Base-by-base conservation (phyloP, 2,797 vertebrate species). In the Hoplostethus mediterraneus region DNA sequence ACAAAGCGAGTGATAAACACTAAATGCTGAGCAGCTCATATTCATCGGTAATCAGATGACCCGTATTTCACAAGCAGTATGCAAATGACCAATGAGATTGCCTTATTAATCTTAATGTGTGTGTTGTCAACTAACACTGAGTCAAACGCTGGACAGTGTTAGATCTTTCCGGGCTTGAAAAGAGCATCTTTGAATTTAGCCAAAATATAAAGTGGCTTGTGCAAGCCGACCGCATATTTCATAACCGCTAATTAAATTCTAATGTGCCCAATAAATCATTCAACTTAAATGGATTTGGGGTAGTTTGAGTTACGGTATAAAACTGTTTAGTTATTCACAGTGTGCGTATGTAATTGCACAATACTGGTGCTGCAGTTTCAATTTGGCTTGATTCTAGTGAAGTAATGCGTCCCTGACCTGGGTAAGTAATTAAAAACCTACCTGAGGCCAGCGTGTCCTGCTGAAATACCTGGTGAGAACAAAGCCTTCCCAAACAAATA, bases 71-170 rank as follows among this genome's bases (percentile, higher is more conserved):
- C 59, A 69, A 73, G 73, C 74, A 63, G 58, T 73, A 81, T 83
- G 84, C 76, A 91, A 88, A 89, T 88, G 73, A 52, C 73, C 64
- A 69, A 3, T 63, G 47, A 78, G 71, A 88, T 63, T 82, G 70
- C 51, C 61, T 80, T 85, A 88, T 92, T 85, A 88, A 90, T 92
- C 88, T 85, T 86, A 86, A 90, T 88, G 77, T 87, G 60, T 67
- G 61, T 57, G 61, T 80, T 90, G 76, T 86, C 81, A 89, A 68
- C 69, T 60, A 67, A 71, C 59, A 74, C 70, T 83, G 82, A 75
- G 58, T 73, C 59, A 81, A 78, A 63, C 67, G 69, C 76, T 60
- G 49, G 65, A 73, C 73, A 79, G 73, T 81, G 90, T 75, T 59
- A 79, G 21, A 67, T 83, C 61, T 71, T 70, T 52, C 59, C 61